Base-by-base conservation (phyloP, 2,113 vertebrate species). In the Hystrix brachyura region DNA sequence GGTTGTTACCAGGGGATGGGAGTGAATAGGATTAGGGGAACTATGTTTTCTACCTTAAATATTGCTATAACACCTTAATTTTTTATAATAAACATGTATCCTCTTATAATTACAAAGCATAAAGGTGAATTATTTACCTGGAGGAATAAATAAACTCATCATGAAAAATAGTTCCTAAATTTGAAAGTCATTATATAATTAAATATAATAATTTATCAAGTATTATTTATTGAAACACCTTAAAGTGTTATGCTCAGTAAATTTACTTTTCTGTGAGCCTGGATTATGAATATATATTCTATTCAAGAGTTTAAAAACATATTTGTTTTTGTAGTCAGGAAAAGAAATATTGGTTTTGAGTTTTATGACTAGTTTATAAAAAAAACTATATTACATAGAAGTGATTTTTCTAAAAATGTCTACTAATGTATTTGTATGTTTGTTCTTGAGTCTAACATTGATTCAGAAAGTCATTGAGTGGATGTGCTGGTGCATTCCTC, bases 61-160 rank as follows among this genome's bases (percentile, higher is more conserved):
- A 55, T 84, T 94, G 83, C 43, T 93, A 5, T 79, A 79, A 87
- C 84, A 46, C 82, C 94, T 94, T 46, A 91, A 48, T 81, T 94
- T 93, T 95, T 95, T 87, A 79, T 9, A 94, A 11, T 88, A 17
- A 69, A 64, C 1, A 1, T n/a, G 14, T 84, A 64, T 86, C 19
- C 23, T 90, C 11, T 65, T 90, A 1, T 80, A 94, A 67, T 96
- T 43, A 83, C 23, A 84, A 55, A 93, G 46, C 74, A 87, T 64
- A 90, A 90, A 79, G 69, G 38, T 90, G 51, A 87, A 57, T 94
- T 94, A 84, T 87, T 95, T 96, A 85, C 53, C 83, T 94, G 71
- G 48, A 88, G 60, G 32, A 90, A 6, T 81, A 85, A 91, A 27
- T 60, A 53, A 55, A 67, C 64, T 91, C 25, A 74, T 38, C 64